Base-by-base conservation (phyloP, 2,797 vertebrate species). In the Centroberyx gerrardi region DNA sequence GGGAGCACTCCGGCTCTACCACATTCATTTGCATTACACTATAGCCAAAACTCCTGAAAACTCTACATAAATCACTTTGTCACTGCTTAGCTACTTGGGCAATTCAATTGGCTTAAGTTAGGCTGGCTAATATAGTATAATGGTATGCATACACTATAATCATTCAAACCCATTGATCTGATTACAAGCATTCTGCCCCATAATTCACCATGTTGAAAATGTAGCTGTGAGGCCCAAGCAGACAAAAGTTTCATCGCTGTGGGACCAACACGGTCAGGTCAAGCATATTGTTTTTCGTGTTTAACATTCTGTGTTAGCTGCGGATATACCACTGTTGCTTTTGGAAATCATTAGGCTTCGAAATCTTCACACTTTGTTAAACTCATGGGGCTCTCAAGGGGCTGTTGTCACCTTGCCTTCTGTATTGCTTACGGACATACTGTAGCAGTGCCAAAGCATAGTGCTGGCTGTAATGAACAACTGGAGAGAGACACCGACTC, bases 151-250 rank as follows among this genome's bases (percentile, higher is more conserved):
- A 82, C 46, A 59, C 80, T 65, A 82, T 69, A 82, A 87, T 90
- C 83, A 89, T 83, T 92, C 87, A 87, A 75, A 89, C 36, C 66
- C 86, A 88, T 77, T 90, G 89, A 92, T 92, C 84, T 91, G 87
- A 91, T 90, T 86, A 85, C 83, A 88, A 83, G 69, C 81, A 71
- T 83, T 68, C 80, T 76, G 52, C 70, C 38, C 59, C 59, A 76
- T 81, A 82, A 88, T 84, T 86, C 87, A 79, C 55, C 58, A 53
- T 58, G 59, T 33, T 72, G 51, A 66, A 83, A 91, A 83, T 38
- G 10, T 62, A 55, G 51, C 36, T 82, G 76, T 74, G 74, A 66
- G 81, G 63, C 73, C 7, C 9, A 1, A 62, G 68, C 69, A 59
- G 59, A 85, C 60, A 74, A 76, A 73, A 60, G 55, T 62, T 86